Evolutionary conservation across 2,797 vertebrate species (phyloP).

Genomic region (Typhlichthys eigenmanni): DNA sequence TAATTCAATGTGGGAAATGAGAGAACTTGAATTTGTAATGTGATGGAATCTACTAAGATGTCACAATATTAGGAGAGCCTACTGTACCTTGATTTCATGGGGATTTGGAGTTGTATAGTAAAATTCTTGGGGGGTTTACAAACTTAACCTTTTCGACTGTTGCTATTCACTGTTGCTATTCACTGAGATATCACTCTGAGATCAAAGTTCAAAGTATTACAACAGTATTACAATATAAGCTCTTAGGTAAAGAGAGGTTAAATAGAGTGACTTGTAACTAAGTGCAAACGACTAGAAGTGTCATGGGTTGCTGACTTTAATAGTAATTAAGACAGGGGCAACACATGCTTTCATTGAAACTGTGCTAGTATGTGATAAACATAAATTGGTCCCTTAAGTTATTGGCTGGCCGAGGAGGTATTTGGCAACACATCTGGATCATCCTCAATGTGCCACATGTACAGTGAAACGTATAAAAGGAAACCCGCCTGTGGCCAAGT

Average conservation of each 20-base stretch:
- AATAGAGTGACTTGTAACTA: background rate
- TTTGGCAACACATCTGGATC: constrained; percentile 49
- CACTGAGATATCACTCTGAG: constrained; percentile 5
- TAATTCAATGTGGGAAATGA: too few relatives aligned
- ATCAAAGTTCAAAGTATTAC: constrained; percentile 23
- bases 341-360: background rate
- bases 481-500: constrained; percentile 5
- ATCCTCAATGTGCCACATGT: constrained; percentile 74
- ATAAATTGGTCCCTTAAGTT: background rate
- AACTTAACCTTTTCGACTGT: too few relatives aligned
- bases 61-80: too few relatives aligned
- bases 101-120: too few relatives aligned
- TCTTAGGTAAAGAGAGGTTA: background rate
- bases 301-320: too few relatives aligned
- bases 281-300: background rate
- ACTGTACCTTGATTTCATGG: too few relatives aligned
- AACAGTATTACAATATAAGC: constrained; percentile 5
- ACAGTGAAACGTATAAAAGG: constrained; percentile 38
- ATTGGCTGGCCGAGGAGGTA: constrained; percentile 6
- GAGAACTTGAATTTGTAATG: too few relatives aligned
- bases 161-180: background rate
- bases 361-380: too few relatives aligned
- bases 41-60: too few relatives aligned
- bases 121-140: too few relatives aligned
- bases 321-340: background rate